Evolutionary conservation across 1,140 invertebrate species (phyloP), one percentile per base, ranked within the genome.

Genomic region (Acromyrmex charruanus): DNA sequence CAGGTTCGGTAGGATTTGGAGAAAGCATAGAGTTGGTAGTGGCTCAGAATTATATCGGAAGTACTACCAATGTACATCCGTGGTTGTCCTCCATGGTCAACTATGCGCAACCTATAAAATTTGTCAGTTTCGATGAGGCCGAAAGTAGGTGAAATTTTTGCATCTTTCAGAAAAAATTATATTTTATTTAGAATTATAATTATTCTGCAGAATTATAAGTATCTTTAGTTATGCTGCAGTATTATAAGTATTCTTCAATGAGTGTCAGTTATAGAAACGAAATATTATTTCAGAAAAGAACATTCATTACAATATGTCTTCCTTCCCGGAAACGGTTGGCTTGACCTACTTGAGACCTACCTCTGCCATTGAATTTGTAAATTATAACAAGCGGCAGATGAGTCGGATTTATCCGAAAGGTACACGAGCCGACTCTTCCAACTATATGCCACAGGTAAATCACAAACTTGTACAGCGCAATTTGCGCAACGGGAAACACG

Each of bases 311-410:
- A 99, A 99, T 94, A 99, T 99, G 99, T 99, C 99, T 58, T 99
- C 99, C 61, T 99, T 99, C 96, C 98, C 99, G 91, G 99, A 99
- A 96, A 99, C 98, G 21, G 97, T 98, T 59, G 99, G 99, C 86
- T 96, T 99, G 93, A 98, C 98, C 94, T 98, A 99, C 94, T 96
- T 99, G 55, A 99, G 99, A 96, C 25, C 25, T 25, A 97, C 98
- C 85, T 97, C 98, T 93, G 98, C 99, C 77, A 99, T 99, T 74
- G 99, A 99, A 94, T 99, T 99, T 96, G 99, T 99, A 87, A 99
- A 99, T 97, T 99, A 99, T 95, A 99, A 99, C 96, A 99, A 99
- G 96, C 96, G 99, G 12, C 99, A 99, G 96, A 99, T 99, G 97
- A 99, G 98, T 89, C 96, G 99, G 68, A 99, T 99, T 93, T 99